These are phyloP conservation scores for Macroglossus sobrinus DNA, from an alignment of 2,113 vertebrate genomes.

Conservation along the genomic window DNA sequence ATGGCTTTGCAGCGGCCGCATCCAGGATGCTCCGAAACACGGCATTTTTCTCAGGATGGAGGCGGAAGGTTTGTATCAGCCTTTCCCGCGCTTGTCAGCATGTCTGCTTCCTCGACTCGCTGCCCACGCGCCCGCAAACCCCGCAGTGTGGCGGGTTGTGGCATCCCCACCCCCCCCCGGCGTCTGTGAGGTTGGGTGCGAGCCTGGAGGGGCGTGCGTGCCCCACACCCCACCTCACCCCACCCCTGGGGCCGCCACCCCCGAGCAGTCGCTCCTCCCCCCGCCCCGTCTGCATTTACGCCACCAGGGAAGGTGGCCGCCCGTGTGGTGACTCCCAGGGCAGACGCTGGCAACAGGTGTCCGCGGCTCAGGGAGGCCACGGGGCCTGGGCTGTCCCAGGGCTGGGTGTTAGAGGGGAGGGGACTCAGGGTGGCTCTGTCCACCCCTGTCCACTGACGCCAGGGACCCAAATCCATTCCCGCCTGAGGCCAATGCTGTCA, in stretches of 20 bases:
- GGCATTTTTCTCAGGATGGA: not conserved
- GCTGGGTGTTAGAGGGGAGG: not conserved
- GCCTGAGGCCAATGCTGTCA: not conserved
- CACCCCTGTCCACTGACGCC: accelerated
- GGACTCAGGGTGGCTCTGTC: not conserved
- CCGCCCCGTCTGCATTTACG: accelerated
- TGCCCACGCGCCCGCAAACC: no score
- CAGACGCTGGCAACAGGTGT: accelerated
- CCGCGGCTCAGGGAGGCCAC: accelerated
- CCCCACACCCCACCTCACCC: no score
- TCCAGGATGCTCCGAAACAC: not conserved
- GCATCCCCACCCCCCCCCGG: no score
- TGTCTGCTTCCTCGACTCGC: no score
- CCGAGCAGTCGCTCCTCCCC: no score
- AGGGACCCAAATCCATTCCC: not conserved
- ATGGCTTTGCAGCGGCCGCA: not conserved
- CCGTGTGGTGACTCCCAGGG: accelerated
- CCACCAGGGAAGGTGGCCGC: not conserved
- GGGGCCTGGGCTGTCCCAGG: not conserved
- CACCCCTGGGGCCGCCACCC: no score
- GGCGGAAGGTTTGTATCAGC: no score
- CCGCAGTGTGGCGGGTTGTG: no score
- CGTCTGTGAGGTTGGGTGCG: no score
- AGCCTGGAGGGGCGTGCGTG: no score
- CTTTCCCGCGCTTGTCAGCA: no score